A percentile compares a stretch with the other conserved stretches of the same genome.
Conservation (phyloP, 2,113 vertebrate genomes). For the Myanophis thanlyinensis region DNA sequence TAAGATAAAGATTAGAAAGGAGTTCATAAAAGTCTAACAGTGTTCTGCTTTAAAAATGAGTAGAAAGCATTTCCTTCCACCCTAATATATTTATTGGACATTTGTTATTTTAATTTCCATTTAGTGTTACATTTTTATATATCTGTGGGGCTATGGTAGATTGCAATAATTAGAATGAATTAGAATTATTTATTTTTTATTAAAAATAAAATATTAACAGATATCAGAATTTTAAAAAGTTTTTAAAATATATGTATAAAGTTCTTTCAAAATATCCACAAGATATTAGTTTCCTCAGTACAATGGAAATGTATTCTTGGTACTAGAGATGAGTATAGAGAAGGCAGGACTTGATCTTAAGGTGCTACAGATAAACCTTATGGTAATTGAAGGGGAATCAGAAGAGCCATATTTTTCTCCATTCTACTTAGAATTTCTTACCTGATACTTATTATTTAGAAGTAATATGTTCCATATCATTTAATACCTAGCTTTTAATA, state of each 20-base stretch:
- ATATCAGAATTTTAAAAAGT: background rate
- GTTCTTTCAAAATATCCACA: background rate
- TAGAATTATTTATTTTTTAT: too few relatives aligned
- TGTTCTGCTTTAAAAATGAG: background rate
- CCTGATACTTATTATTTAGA: background rate
- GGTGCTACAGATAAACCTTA: background rate
- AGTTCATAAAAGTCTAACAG: background rate
- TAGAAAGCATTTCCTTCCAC: background rate
- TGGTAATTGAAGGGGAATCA: background rate
- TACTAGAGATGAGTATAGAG: background rate
- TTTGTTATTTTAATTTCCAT: background rate
- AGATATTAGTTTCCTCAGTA: background rate
- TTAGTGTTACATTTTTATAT: background rate
- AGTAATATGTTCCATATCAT: background rate
- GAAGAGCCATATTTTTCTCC: background rate
- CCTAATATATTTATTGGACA: background rate
- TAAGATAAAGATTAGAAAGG: background rate
- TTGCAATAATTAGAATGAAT: background rate
- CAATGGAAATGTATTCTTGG: background rate
- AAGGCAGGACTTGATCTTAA: background rate
- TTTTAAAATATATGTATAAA: background rate
- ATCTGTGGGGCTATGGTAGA: background rate
- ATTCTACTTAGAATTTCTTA: background rate
- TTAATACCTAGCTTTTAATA: background rate
- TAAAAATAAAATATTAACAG: background rate